Evolutionary conservation across 2,113 vertebrate species (phyloP).

Genomic region (Elachura formosa): DNA sequence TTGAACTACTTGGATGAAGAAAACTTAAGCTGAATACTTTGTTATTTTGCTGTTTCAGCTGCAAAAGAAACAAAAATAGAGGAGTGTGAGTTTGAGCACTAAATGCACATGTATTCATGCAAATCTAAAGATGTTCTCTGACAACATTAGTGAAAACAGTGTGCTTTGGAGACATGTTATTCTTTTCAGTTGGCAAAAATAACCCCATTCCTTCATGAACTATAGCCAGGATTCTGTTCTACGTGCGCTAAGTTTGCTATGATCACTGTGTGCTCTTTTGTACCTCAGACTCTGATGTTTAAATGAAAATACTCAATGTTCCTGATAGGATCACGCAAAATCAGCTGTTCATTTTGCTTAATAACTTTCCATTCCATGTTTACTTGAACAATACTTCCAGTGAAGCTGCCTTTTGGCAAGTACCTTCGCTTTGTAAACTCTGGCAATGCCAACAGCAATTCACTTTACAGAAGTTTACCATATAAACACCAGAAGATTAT

Average conservation of each 20-base stretch:
- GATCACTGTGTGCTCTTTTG: constrained; percentile 9
- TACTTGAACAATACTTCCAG: not conserved
- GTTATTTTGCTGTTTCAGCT: not conserved
- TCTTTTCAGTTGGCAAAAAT: constrained; percentile 40
- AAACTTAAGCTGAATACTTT: not conserved
- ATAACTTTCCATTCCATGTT: constrained; percentile 28
- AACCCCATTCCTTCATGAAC: not conserved
- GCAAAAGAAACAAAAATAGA: fast-evolving
- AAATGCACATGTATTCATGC: not conserved
- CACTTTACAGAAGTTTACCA: constrained; percentile 23
- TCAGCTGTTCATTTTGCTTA: constrained; percentile 26
- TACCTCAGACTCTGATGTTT: constrained; percentile 15
- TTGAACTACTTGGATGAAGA: not conserved
- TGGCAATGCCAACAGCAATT: not conserved
- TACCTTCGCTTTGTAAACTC: constrained; percentile 32
- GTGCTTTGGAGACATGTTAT: not conserved
- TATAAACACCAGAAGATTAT: constrained; percentile 53
- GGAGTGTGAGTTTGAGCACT: not conserved
- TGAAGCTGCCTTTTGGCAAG: constrained; percentile 31
- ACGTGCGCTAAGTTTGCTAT: not conserved
- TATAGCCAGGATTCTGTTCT: constrained; percentile 29
- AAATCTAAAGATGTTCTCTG: not conserved
- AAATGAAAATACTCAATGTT: constrained; percentile 34
- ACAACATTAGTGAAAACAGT: not conserved
- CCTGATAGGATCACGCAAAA: constrained; percentile 22